A percentile compares a stretch with the other conserved stretches of the same genome.
phyloP scores from a whole-genome alignment of 2,888 invertebrate genomes.

The Xestoiulus laeticollis region DNA sequence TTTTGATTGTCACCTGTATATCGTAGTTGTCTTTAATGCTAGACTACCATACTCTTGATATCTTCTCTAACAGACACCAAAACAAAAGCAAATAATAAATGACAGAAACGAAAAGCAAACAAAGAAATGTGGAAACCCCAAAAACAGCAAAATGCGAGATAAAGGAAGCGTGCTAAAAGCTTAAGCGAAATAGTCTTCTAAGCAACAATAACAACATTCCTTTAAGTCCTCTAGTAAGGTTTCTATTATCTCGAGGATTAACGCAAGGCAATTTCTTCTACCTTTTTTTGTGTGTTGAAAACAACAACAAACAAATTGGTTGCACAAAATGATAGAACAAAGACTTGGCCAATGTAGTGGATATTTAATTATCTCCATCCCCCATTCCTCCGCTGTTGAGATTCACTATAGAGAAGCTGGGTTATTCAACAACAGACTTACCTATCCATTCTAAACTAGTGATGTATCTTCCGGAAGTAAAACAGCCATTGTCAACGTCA shows the following conservation, averaged over 20 bases:
- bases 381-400: neutral
- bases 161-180: neutral
- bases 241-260: neutral
- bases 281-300: neutral
- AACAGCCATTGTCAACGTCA: neutral
- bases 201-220: neutral
- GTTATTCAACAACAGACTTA: neutral
- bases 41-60: neutral
- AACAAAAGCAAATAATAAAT: conserved; percentile 2
- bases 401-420: neutral
- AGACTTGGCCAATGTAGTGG: neutral
- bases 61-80: neutral
- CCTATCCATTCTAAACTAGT: neutral
- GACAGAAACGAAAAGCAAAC: neutral
- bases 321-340: neutral
- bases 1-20: neutral
- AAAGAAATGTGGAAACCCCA: neutral
- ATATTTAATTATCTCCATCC: neutral
- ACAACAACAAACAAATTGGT: neutral
- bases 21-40: neutral
- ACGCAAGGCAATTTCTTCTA: neutral
- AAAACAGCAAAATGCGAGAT: neutral
- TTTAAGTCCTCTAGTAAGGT: neutral
- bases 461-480: conserved; percentile 21
- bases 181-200: neutral